Evolutionary conservation across 1,140 invertebrate species (phyloP), one percentile per base, ranked within the genome.

Genomic region (Eubasilissa regina): DNA sequence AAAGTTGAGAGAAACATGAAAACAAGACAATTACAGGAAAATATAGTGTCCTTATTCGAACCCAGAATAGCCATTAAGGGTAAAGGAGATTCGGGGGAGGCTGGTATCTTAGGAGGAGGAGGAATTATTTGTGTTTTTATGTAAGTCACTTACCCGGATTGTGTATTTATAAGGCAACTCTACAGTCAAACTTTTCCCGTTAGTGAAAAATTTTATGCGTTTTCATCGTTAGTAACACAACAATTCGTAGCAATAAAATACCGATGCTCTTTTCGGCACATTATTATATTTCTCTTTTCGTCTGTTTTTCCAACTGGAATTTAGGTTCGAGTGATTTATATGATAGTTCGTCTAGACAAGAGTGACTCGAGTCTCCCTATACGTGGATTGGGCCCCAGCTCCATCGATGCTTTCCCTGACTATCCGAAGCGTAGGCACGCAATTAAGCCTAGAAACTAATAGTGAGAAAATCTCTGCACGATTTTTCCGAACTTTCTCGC

Each of bases 1-100:
- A 82, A 82, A 82, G 75, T 82, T 79, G 80, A 82, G 78, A 74
- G 75, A 82, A 82, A 82, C 81, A 82, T 80, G 81, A 82, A 82
- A 82, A 82, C 81, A 82, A 80, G 81, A 82, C 81, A 82, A 82
- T 82, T 82, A 82, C 81, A 78, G 75, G 81, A 76, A 80, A 82
- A 82, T 82, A 82, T 82, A 82, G 81, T 82, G 78, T 82, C 81
- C 81, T 82, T 82, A 82, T 80, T 82, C 78, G 78, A 80, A 79
- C 78, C 75, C 81, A 58, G 81, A 82, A 82, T 82, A 68, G 81
- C 81, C 79, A 80, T 82, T 82, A 82, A 80, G 81, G 81, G 81
- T 47, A 72, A 25, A 43, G 17, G 75, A 35, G 25, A 35, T 35
- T 35, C 35, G 25, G 25, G 25, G 55, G 35, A 35, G 15, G 62